These are phyloP conservation scores for Morelia viridis DNA, from an alignment of 2,797 vertebrate species.

Conservation along the genomic window DNA sequence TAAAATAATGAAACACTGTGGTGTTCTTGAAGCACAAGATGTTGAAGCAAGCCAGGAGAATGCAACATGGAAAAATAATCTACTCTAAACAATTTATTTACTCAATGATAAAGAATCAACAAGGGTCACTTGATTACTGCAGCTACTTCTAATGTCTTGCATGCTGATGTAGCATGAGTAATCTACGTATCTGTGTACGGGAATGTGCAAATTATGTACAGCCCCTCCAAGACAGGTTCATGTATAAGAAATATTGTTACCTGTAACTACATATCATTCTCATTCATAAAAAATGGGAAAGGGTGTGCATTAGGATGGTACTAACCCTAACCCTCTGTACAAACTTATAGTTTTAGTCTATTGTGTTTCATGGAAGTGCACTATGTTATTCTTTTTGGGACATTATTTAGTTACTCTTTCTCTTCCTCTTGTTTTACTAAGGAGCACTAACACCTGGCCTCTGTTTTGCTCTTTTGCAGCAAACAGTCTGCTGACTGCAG, in stretches of 20 bases:
- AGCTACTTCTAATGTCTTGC: background rate
- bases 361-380: background rate
- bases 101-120: constrained; percentile 22
- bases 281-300: background rate
- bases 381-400: background rate
- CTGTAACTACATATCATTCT: background rate
- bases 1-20: background rate
- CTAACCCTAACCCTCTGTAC: background rate
- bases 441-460: background rate
- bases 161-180: too few relatives aligned
- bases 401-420: background rate
- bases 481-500: background rate
- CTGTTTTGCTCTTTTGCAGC: background rate
- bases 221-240: background rate
- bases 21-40: background rate
- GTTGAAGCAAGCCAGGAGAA: background rate
- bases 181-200: background rate
- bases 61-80: background rate
- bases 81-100: background rate
- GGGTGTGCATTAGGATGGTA: background rate
- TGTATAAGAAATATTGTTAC: background rate
- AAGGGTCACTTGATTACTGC: constrained; percentile 11
- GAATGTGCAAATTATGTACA: background rate
- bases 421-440: background rate
- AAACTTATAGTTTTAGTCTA: background rate